phyloP scores from a whole-genome alignment of 1,140 invertebrate genomes.

The Mylabris phalerata region DNA sequence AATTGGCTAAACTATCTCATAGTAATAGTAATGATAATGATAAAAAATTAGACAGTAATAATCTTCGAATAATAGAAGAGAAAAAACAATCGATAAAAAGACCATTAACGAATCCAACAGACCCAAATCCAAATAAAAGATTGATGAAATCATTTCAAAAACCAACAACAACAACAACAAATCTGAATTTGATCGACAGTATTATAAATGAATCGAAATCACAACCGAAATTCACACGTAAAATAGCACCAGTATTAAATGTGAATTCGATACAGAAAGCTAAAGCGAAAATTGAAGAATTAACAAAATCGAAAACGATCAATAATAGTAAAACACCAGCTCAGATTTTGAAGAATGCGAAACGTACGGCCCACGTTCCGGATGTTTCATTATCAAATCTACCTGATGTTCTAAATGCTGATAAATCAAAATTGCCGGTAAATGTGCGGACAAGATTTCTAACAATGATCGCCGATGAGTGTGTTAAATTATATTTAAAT shows the following conservation, averaged over 20 bases:
- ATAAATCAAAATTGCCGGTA: constrained; percentile 73
- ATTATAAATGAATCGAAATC: constrained; percentile 3
- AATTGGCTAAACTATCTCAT: constrained; percentile 30
- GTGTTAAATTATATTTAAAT: constrained; percentile 65
- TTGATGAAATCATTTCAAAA: background rate
- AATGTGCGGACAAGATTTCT: constrained; percentile 80
- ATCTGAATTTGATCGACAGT: constrained; percentile 1
- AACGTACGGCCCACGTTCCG: constrained; percentile 62
- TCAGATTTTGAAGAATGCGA: constrained; percentile 61
- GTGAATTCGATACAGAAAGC: constrained; percentile 51
- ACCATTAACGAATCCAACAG: constrained; percentile 19
- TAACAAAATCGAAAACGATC: constrained; percentile 37
- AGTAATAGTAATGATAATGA: constrained; percentile 1
- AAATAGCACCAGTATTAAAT: constrained; percentile 57
- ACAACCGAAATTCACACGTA: constrained; percentile 25
- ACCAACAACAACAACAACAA: constrained; percentile 1
- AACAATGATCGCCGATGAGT: constrained; percentile 81
- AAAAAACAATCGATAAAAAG: constrained; percentile 17
- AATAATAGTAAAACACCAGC: constrained; percentile 48
- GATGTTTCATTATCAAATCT: constrained; percentile 39
- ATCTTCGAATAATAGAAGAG: constrained; percentile 24
- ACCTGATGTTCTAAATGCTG: constrained; percentile 57
- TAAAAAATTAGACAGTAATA: constrained; percentile 34
- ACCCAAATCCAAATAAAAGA: constrained; percentile 26
- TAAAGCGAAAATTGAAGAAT: constrained; percentile 50